phyloP scores from a whole-genome alignment of 2,888 invertebrate species.

The Antitype chi region DNA sequence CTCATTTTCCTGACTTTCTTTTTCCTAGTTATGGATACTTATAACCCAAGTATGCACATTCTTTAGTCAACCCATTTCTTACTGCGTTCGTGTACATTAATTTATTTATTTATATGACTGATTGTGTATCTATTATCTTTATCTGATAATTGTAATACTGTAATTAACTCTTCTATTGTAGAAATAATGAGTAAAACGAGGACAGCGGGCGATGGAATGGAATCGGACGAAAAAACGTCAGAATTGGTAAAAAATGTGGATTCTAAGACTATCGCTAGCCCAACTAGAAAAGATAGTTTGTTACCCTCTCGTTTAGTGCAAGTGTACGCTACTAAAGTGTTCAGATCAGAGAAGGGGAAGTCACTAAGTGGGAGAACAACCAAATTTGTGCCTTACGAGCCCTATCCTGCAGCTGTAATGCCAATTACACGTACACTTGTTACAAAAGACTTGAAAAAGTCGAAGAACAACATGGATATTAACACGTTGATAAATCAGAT shows the following conservation, averaged over 20 bases:
- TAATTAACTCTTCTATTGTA: constrained; percentile 64
- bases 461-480: constrained; percentile 92
- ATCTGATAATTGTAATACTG: constrained; percentile 36
- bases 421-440: constrained; percentile 92
- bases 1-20: constrained; percentile 37
- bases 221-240: constrained; percentile 86
- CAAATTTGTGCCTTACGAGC: constrained; percentile 97
- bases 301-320: constrained; percentile 81
- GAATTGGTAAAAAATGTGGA: constrained; percentile 70
- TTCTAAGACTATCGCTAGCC: constrained; percentile 55
- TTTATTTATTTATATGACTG: constrained; percentile 38
- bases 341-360: constrained; percentile 90
- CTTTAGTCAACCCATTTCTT: constrained; percentile 40
- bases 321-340: constrained; percentile 91
- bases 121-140: constrained; percentile 44
- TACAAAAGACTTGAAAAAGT: constrained; percentile 82
- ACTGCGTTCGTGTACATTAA: constrained; percentile 57
- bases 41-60: constrained; percentile 76
- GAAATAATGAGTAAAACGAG: constrained; percentile 87
- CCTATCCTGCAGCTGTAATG: constrained; percentile 96
- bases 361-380: constrained; percentile 92
- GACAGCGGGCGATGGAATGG: constrained; percentile 95
- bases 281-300: constrained; percentile 73
- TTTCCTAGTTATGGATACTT: constrained; percentile 73
- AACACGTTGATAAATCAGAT: constrained; percentile 93